phyloP scores from a whole-genome alignment of 1,140 invertebrate species.

The Cryptotermes secundus region DNA sequence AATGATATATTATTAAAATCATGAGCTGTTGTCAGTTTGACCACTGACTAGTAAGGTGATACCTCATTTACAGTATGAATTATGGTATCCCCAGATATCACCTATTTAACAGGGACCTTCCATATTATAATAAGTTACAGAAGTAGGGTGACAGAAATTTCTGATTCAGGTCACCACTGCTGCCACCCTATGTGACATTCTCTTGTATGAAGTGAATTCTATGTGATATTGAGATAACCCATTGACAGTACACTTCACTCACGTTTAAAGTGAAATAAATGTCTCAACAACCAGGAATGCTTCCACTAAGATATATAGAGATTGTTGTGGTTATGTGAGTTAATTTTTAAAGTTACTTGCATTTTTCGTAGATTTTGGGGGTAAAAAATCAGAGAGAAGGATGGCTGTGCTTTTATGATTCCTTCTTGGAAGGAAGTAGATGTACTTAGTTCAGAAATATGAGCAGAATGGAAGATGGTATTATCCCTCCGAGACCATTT shows the following conservation, averaged over 20 bases:
- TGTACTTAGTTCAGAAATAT: slow-evolving; percentile 29
- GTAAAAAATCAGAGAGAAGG: neutral
- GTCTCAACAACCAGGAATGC: neutral
- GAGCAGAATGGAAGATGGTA: neutral
- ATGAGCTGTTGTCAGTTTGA: neutral
- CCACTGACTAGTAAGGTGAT: neutral
- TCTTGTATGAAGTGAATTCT: neutral
- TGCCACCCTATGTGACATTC: neutral
- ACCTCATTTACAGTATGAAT: neutral
- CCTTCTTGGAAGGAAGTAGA: slow-evolving; percentile 24
- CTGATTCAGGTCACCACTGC: neutral
- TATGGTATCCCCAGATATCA: neutral
- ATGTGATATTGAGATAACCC: neutral
- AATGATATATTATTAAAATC: neutral
- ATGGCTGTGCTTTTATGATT: slow-evolving; percentile 27
- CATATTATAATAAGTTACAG: neutral
- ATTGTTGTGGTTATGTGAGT: no score
- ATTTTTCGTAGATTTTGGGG: no score
- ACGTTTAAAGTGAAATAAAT: neutral
- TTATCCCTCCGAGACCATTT: neutral
- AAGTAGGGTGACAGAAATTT: neutral
- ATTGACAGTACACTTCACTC: neutral
- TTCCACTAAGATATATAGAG: neutral
- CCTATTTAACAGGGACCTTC: neutral
- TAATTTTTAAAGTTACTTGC: no score